phyloP scores from a whole-genome alignment of 2,113 vertebrate genomes.

The Tetraodon nigroviridis region DNA sequence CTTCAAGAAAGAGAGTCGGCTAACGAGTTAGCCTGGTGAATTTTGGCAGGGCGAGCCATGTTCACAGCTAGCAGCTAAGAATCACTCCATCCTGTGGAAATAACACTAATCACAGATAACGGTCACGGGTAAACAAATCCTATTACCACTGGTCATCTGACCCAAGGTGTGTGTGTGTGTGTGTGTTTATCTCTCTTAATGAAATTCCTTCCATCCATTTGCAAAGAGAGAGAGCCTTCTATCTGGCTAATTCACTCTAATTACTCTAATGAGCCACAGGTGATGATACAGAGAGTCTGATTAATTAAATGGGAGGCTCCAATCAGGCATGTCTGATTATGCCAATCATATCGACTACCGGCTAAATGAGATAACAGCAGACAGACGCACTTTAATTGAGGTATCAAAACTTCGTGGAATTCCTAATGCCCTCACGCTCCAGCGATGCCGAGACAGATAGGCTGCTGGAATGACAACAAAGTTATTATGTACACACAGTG shows the following conservation, averaged over 20 bases:
- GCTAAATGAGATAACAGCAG: slow-evolving; percentile 67
- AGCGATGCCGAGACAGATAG: slow-evolving; percentile 62
- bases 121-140: slow-evolving; percentile 64
- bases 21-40: slow-evolving; percentile 48
- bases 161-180: slow-evolving; percentile 50
- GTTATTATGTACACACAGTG: slow-evolving; percentile 66
- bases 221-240: slow-evolving; percentile 63
- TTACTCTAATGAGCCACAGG: slow-evolving; percentile 73
- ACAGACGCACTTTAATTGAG: slow-evolving; percentile 68
- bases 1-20: slow-evolving; percentile 50
- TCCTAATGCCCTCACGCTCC: slow-evolving; percentile 59
- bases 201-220: slow-evolving; percentile 63
- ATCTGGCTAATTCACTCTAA: slow-evolving; percentile 67
- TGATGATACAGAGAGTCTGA: slow-evolving; percentile 72
- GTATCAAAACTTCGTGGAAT: slow-evolving; percentile 68
- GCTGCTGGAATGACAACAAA: slow-evolving; percentile 71
- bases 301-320: slow-evolving; percentile 72
- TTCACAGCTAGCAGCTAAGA: slow-evolving; percentile 39
- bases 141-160: slow-evolving; percentile 54
- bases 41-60: slow-evolving; percentile 43
- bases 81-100: slow-evolving; percentile 31
- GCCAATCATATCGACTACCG: slow-evolving; percentile 68
- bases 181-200: slow-evolving; percentile 52
- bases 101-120: slow-evolving; percentile 50
- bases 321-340: slow-evolving; percentile 72